Evolutionary conservation across 2,797 vertebrate genomes (phyloP).

Genomic region (Acrossocheilus fasciatus): DNA sequence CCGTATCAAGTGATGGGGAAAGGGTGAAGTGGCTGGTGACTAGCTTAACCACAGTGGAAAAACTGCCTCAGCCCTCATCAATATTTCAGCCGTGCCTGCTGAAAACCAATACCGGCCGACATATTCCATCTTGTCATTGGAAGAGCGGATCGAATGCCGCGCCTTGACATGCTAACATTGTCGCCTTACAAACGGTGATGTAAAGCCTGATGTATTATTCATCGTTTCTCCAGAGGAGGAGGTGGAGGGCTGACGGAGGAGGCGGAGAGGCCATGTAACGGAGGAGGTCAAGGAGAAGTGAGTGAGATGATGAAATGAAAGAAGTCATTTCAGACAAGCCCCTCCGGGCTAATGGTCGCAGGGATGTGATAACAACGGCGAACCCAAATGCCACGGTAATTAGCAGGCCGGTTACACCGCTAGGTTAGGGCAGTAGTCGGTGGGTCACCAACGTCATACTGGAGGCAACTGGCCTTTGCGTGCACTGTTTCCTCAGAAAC

Average conservation of each 20-base stretch:
- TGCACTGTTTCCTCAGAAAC: conserved; percentile 37
- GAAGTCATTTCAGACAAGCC: conserved; percentile 29
- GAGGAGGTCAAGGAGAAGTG: conserved; percentile 43
- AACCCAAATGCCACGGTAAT: conserved; percentile 8
- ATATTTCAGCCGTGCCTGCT: conserved; percentile 89
- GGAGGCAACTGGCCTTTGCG: conserved; percentile 33
- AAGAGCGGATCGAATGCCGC: conserved; percentile 84
- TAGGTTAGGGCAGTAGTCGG: not conserved
- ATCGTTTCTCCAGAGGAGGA: conserved; percentile 73
- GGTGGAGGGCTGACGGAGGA: conserved; percentile 57
- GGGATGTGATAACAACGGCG: conserved; percentile 16
- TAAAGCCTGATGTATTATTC: conserved; percentile 85
- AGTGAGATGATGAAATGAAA: conserved; percentile 25
- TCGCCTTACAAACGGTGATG: conserved; percentile 83
- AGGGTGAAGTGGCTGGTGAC: conserved; percentile 73
- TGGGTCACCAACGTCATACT: conserved; percentile 24
- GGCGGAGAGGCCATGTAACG: conserved; percentile 30
- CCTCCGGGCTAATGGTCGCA: not conserved
- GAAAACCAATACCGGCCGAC: conserved; percentile 88
- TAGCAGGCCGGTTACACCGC: not conserved
- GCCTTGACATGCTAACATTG: conserved; percentile 87
- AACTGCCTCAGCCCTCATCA: conserved; percentile 90
- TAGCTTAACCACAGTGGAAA: conserved; percentile 88
- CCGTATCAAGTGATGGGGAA: conserved; percentile 81
- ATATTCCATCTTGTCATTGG: conserved; percentile 90